phyloP scores from a whole-genome alignment of 1,140 invertebrate genomes.

The Mya arenaria region DNA sequence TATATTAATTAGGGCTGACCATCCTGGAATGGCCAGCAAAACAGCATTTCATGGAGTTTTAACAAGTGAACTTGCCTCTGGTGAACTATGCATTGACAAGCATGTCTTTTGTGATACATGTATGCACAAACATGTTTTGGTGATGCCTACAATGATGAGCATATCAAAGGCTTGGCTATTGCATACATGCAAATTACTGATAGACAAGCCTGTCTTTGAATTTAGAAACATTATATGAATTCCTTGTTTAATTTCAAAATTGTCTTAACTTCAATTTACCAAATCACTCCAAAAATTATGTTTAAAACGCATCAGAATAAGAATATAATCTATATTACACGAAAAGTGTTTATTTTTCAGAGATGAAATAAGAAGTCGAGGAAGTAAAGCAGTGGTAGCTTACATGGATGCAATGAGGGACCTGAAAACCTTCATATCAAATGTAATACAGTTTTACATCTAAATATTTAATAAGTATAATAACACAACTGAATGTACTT shows the following conservation, averaged over 20 bases:
- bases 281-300: background rate
- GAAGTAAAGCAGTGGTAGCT: conserved; percentile 40
- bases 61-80: too few relatives aligned
- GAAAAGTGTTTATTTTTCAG: conserved; percentile 49
- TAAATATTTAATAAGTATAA: background rate
- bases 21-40: too few relatives aligned
- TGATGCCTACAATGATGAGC: too few relatives aligned
- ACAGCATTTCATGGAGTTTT: too few relatives aligned
- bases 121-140: too few relatives aligned
- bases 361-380: conserved; percentile 53
- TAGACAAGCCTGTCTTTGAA: background rate
- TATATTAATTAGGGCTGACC: too few relatives aligned
- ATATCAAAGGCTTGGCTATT: background rate
- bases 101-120: too few relatives aligned
- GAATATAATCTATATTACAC: background rate
- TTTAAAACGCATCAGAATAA: background rate
- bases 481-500: background rate
- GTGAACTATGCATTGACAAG: too few relatives aligned
- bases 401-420: conserved; percentile 60
- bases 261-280: background rate
- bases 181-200: background rate
- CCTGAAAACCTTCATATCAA: conserved; percentile 63
- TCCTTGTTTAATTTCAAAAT: background rate
- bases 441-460: conserved; percentile 51
- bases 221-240: background rate